Conservation (phyloP, 92 coral and sea anemone genomes). For the Scolanthus callimorphus region DNA sequence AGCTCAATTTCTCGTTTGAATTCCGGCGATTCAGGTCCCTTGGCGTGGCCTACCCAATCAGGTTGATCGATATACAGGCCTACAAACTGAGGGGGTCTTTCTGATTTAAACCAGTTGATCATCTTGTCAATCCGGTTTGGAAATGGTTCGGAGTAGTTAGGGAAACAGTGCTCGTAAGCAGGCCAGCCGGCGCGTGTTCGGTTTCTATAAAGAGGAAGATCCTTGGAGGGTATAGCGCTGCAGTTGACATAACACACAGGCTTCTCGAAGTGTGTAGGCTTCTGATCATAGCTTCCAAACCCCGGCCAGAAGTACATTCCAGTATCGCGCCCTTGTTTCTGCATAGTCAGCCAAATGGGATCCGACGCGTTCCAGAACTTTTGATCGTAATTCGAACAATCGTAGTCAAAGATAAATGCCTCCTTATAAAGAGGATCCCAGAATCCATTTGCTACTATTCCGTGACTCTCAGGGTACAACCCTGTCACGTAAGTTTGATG, state of each 20-base stretch:
- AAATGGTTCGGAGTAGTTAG: neutral
- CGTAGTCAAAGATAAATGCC: neutral
- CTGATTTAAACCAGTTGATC: neutral
- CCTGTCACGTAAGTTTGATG: neutral
- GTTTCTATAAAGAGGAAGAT: neutral
- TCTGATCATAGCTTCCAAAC: too few relatives aligned
- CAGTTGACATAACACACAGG: neutral
- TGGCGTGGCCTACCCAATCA: neutral
- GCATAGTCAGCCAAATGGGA: neutral
- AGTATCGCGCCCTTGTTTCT: neutral
- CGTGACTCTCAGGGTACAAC: neutral
- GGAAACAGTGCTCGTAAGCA: neutral
- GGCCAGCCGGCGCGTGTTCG: neutral
- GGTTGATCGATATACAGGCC: neutral
- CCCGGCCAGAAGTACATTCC: neutral
- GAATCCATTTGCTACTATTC: neutral
- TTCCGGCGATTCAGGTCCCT: neutral
- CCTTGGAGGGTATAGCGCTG: neutral
- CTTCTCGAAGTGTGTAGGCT: neutral
- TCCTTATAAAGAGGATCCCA: neutral
- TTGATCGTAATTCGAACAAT: neutral
- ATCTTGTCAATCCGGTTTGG: neutral
- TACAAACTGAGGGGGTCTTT: neutral
- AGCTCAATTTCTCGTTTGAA: neutral
- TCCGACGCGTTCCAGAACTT: neutral